Evolutionary conservation across 2,888 invertebrate genomes (phyloP).

Genomic region (Meganola albula): DNA sequence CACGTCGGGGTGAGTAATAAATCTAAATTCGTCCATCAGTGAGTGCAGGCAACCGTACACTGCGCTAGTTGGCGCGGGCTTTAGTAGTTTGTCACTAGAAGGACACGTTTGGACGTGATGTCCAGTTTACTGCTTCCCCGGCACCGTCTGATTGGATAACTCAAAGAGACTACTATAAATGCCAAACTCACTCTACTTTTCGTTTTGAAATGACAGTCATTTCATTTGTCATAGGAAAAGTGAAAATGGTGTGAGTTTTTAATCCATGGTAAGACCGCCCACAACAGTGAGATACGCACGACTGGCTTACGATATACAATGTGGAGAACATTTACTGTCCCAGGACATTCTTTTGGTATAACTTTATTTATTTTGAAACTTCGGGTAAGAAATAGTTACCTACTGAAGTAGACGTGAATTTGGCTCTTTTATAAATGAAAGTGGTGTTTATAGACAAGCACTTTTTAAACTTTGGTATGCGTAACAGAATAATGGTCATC

Average conservation of each 20-base stretch:
- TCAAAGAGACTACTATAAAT: constrained; percentile 36
- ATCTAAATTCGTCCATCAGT: constrained; percentile 54
- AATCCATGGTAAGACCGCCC: constrained; percentile 14
- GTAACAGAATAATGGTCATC: too few species aligned
- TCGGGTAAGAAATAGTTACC: too few species aligned
- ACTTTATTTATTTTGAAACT: constrained; percentile 9
- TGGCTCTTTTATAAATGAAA: too few species aligned
- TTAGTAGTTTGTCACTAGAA: constrained; percentile 42
- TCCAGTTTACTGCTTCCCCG: constrained; percentile 55
- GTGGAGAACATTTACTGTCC: constrained; percentile 26
- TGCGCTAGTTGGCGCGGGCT: constrained; percentile 26
- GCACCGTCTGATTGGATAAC: constrained; percentile 54
- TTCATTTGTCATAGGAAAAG: constrained; percentile 18
- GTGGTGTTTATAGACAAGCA: too few species aligned
- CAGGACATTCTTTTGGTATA: too few species aligned
- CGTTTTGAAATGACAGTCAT: constrained; percentile 20
- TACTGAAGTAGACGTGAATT: too few species aligned
- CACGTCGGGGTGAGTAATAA: constrained; percentile 41
- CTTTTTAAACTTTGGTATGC: too few species aligned
- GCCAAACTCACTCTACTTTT: constrained; percentile 34
- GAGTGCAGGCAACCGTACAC: constrained; percentile 40
- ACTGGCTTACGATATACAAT: constrained; percentile 24
- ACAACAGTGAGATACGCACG: constrained; percentile 22
- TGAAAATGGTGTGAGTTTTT: constrained; percentile 14
- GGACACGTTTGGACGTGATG: constrained; percentile 56